A percentile compares a stretch with the other conserved stretches of the same genome.
These are phyloP conservation scores for Volucella zonaria DNA, from an alignment of 2,888 invertebrate genomes.

Conservation along the genomic window DNA sequence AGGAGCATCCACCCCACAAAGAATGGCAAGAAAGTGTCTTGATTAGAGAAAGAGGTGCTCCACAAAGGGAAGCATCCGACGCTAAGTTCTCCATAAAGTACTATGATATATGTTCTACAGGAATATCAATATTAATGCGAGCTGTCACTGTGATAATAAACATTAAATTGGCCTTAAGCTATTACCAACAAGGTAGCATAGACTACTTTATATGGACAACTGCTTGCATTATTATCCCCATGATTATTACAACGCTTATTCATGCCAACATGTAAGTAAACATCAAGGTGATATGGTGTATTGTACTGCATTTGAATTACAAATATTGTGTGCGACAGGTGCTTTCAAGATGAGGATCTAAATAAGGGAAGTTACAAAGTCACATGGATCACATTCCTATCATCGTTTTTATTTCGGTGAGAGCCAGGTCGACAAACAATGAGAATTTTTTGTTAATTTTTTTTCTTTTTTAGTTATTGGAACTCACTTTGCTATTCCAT, in stretches of 20 bases:
- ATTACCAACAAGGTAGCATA: slow-evolving; percentile 76
- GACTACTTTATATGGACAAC: slow-evolving; percentile 78
- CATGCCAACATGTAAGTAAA: slow-evolving; percentile 78
- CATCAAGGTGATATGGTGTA: background rate
- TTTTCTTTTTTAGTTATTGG: slow-evolving; percentile 75
- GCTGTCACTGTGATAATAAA: slow-evolving; percentile 77
- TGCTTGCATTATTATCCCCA: slow-evolving; percentile 77
- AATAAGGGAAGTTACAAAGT: slow-evolving; percentile 72
- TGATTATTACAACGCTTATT: slow-evolving; percentile 77
- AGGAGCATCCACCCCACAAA: slow-evolving; percentile 27
- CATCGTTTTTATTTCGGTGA: slow-evolving; percentile 78
- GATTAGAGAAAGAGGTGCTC: slow-evolving; percentile 35
- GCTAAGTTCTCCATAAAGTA: slow-evolving; percentile 72
- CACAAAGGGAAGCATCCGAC: slow-evolving; percentile 20
- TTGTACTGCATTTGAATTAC: background rate
- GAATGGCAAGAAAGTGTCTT: slow-evolving; percentile 64
- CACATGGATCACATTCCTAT: slow-evolving; percentile 76
- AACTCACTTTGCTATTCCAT: slow-evolving; percentile 76
- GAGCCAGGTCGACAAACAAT: background rate
- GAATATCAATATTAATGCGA: slow-evolving; percentile 77
- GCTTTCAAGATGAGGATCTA: slow-evolving; percentile 77
- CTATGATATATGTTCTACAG: slow-evolving; percentile 76
- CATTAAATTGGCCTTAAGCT: slow-evolving; percentile 76
- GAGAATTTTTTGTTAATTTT: slow-evolving; percentile 1
- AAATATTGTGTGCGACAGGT: slow-evolving; percentile 70